Evolutionary conservation across 2,113 vertebrate genomes (phyloP).

Genomic region (Carlito syrichta): DNA sequence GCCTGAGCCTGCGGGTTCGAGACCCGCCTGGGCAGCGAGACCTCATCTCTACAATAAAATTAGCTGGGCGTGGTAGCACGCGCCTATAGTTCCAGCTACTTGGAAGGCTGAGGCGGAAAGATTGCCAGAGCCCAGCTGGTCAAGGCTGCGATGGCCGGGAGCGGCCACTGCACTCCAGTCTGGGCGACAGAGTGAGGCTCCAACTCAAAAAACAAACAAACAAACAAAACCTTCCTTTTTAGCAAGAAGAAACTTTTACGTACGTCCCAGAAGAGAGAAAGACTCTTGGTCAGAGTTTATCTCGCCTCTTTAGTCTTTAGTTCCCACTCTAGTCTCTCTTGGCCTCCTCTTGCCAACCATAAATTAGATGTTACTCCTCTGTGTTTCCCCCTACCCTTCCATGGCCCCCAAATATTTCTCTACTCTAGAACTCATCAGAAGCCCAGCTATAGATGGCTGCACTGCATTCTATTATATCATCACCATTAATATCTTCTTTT

Average conservation of each 20-base stretch:
- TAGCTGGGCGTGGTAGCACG: background rate
- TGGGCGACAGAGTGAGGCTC: background rate
- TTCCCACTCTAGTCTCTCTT: background rate
- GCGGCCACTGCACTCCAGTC: background rate
- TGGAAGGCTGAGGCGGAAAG: background rate
- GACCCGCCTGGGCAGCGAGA: background rate
- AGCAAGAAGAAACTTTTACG: background rate
- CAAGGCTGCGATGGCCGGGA: background rate
- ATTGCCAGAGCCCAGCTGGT: background rate
- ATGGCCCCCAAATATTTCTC: background rate
- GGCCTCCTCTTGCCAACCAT: background rate
- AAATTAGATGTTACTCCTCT: background rate
- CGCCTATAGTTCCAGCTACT: background rate
- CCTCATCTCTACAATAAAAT: background rate
- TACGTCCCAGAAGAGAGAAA: background rate
- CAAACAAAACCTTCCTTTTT: background rate
- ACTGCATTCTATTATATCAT: background rate
- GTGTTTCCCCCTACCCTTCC: background rate
- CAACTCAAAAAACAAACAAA: background rate
- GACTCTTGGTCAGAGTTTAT: background rate
- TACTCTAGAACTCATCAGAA: background rate
- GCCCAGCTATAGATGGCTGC: background rate
- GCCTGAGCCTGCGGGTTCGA: background rate
- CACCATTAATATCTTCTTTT: background rate
- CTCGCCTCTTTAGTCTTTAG: background rate